Base-by-base conservation (phyloP, 2,113 vertebrate species). In the Paralichthys olivaceus region DNA sequence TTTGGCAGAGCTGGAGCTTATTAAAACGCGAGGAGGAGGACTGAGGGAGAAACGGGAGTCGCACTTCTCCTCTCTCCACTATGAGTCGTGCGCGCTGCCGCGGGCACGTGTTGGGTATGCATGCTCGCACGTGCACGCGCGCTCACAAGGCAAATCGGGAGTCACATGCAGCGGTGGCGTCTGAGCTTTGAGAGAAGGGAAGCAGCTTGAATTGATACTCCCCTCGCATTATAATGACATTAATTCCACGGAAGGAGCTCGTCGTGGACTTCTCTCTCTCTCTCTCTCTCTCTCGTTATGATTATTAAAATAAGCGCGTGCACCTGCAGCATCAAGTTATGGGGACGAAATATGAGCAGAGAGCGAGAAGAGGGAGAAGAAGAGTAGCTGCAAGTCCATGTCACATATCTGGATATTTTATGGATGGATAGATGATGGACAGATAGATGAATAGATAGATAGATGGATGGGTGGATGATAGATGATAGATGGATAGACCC, bases 31-130 rank as follows among this genome's bases (percentile, higher is more conserved):
- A 53, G 49, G 49, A 34, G 25, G 51, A 37, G 34, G 45, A 40
- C 37, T 40, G 37, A 9, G 22, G 25, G 2, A 17, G 13, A 61
- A 61, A 0, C 2, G 23, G 20, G 26, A n/a, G 77, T 56, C 58
- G 66, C 43, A 60, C 73, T 83, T 76, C 45, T 40, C 23, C 34
- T 15, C 64, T 69, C 65, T 63, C 47, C 63, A 12, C 76, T 51
- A 19, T 64, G 70, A 28, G 59, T 70, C 32, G 59, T 58, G 69
- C 62, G 72, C 79, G 62, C 76, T 28, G 37, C 60, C 86, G 54
- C 75, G 58, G 69, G 86, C 90, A 92, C 91, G 91, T 89, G 90
- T 90, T 83, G 83, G 80, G 72, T 72, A 68, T 71, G 84, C 86
- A 77, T 80, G 85, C 78, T 66, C 72, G 65, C 49, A 45, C 45